Percentiles rank a stretch among this genome's conserved stretches.
These are phyloP conservation scores for Sardina pilchardus DNA, from an alignment of 2,113 vertebrate species.

Conservation along the genomic window DNA sequence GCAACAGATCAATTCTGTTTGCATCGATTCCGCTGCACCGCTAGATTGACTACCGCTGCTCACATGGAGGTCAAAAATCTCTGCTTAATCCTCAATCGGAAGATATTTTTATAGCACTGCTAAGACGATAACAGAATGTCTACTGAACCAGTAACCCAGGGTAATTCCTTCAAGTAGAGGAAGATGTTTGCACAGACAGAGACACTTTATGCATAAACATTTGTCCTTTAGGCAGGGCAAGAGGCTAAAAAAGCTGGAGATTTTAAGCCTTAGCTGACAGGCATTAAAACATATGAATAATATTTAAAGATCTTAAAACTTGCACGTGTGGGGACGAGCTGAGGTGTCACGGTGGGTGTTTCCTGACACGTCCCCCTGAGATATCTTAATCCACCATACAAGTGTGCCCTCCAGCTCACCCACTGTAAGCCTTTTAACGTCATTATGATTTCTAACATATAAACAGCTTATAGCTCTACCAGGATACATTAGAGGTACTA, in stretches of 20 bases:
- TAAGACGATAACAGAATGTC: background rate
- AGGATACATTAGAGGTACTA: background rate
- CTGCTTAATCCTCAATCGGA: background rate
- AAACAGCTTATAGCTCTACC: background rate
- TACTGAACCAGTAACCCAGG: background rate
- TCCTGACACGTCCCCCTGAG: background rate
- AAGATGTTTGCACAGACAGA: background rate
- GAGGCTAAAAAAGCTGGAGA: background rate
- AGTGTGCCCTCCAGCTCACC: background rate
- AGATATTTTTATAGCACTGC: background rate
- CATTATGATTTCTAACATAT: background rate
- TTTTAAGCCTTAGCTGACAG: background rate
- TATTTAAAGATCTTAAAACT: background rate
- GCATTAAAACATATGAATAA: background rate
- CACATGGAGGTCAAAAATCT: background rate
- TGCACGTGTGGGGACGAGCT: background rate
- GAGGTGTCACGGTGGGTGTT: background rate
- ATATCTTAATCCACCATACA: background rate
- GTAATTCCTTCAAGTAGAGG: background rate
- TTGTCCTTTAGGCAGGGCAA: background rate
- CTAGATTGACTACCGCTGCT: conserved; percentile 17
- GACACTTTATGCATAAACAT: background rate
- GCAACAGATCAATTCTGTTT: conserved; percentile 27
- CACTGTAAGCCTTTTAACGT: conserved; percentile 6
- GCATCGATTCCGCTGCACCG: background rate